These are phyloP conservation scores for Tridacna gigas DNA, from an alignment of 2,888 invertebrate genomes.

Conservation along the genomic window DNA sequence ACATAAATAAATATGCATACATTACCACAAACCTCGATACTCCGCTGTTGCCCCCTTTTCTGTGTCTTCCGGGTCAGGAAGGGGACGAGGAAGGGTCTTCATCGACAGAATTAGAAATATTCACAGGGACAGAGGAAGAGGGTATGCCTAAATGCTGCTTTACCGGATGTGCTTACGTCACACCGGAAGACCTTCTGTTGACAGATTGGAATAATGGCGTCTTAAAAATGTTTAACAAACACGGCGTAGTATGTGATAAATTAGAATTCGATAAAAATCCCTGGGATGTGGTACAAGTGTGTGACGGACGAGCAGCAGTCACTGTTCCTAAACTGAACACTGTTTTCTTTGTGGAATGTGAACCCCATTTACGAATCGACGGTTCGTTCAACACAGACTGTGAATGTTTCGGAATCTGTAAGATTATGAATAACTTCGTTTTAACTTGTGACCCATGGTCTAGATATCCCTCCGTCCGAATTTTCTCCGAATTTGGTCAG, in stretches of 20 bases:
- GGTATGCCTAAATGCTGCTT: conserved; percentile 37
- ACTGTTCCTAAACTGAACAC: conserved; percentile 54
- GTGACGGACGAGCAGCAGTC: conserved; percentile 45
- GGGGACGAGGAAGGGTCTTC: conserved; percentile 12
- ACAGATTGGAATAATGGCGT: conserved; percentile 56
- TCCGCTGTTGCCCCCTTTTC: conserved; percentile 51
- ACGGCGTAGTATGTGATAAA: conserved; percentile 49
- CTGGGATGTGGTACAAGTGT: conserved; percentile 52
- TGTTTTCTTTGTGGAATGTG: conserved; percentile 57
- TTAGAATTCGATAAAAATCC: conserved; percentile 50
- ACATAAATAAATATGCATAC: conserved; percentile 10
- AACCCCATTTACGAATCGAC: conserved; percentile 46
- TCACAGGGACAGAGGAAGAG: conserved; percentile 22
- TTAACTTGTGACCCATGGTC: conserved; percentile 62
- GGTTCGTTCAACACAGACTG: conserved; percentile 40
- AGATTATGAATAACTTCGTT: conserved; percentile 46
- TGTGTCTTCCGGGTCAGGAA: conserved; percentile 27
- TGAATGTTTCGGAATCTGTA: conserved; percentile 61
- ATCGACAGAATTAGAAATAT: conserved; percentile 1
- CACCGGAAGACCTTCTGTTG: conserved; percentile 46
- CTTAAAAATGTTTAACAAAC: conserved; percentile 52
- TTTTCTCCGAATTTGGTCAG: conserved; percentile 44
- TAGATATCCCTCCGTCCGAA: conserved; percentile 43
- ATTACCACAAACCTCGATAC: conserved; percentile 16
- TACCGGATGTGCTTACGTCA: conserved; percentile 58